Percentiles rank a stretch among this genome's conserved stretches.
Conservation (phyloP, 2,113 vertebrate species). For the Calyptommatus sinebrachiatus region DNA sequence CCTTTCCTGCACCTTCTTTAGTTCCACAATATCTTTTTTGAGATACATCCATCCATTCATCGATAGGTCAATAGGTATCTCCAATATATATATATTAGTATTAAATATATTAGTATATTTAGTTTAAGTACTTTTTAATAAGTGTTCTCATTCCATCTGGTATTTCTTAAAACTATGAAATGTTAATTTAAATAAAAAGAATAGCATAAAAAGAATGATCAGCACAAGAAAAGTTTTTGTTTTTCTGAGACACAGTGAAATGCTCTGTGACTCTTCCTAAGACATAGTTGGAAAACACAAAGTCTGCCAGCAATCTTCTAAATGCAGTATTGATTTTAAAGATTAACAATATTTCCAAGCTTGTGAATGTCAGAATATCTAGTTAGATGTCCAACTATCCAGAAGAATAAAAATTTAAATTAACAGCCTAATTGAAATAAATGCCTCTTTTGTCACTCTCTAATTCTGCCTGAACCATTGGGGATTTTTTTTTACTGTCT, state of each 20-base stretch:
- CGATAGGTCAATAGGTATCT: too few species aligned
- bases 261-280: conserved; percentile 13
- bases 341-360: conserved; percentile 61
- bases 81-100: too few species aligned
- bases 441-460: conserved; percentile 53
- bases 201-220: conserved; percentile 23
- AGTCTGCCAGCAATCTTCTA: conserved; percentile 45
- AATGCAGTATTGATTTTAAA: conserved; percentile 61
- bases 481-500: conserved; percentile 16
- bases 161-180: neutral
- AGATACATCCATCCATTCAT: too few species aligned
- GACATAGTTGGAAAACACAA: conserved; percentile 25
- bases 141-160: neutral
- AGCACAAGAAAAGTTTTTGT: conserved; percentile 18
- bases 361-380: conserved; percentile 16
- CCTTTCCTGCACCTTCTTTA: too few species aligned
- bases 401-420: conserved; percentile 49
- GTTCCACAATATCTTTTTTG: too few species aligned
- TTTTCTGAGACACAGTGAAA: conserved; percentile 33
- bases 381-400: conserved; percentile 47
- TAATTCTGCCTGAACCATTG: conserved; percentile 61
- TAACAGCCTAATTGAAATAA: conserved; percentile 59
- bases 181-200: conserved; percentile 10
- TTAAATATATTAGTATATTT: neutral
- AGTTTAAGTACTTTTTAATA: conserved; percentile 5